Conservation (phyloP, 1,140 invertebrate genomes). For the Lamellibrachia luymesi region DNA sequence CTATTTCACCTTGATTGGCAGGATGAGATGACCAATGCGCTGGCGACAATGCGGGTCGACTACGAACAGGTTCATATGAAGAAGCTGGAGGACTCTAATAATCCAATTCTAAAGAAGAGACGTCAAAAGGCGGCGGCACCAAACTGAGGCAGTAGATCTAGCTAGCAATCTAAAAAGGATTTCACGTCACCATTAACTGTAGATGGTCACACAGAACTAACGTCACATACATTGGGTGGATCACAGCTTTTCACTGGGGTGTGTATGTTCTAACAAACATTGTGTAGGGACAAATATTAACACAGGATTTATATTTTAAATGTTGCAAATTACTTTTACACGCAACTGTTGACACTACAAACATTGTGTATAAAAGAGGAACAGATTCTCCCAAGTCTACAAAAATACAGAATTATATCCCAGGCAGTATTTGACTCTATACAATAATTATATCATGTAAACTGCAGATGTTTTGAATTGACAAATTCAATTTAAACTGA, state of each 20-base stretch:
- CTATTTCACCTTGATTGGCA: slow-evolving; percentile 58
- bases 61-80: slow-evolving; percentile 88
- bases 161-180: background rate
- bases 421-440: background rate
- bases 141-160: background rate
- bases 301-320: no score
- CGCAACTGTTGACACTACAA: no score
- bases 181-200: background rate
- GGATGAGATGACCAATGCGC: slow-evolving; percentile 95
- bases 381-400: background rate
- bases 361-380: background rate
- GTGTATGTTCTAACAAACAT: background rate
- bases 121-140: slow-evolving; percentile 32
- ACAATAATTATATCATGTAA: background rate
- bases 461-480: no score
- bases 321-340: no score
- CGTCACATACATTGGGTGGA: background rate
- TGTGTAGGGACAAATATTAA: background rate
- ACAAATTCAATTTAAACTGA: no score
- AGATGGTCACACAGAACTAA: background rate
- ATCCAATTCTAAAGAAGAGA: slow-evolving; percentile 84
- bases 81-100: slow-evolving; percentile 85
- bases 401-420: background rate
- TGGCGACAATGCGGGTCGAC: slow-evolving; percentile 95
- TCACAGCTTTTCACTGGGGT: background rate